These are phyloP conservation scores for Stramonita haemastoma DNA, from an alignment of 2,888 invertebrate species.

Conservation along the genomic window DNA sequence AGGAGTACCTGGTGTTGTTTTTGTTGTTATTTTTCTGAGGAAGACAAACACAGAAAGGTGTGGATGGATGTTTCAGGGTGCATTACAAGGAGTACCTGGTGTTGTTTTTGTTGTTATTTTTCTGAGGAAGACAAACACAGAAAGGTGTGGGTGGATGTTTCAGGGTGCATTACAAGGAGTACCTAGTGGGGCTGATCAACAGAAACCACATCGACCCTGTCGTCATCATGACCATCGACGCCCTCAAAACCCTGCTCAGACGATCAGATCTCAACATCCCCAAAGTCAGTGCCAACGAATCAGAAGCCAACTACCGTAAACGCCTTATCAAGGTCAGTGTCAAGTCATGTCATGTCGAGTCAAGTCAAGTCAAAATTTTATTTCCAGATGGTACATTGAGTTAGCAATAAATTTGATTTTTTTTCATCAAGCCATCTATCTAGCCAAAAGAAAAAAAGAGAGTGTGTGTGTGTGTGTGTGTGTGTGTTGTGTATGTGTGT, in stretches of 20 bases:
- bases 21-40: too few species aligned
- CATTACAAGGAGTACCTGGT: conserved; percentile 95
- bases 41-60: too few species aligned
- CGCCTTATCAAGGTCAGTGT: conserved; percentile 55
- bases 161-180: conserved; percentile 94
- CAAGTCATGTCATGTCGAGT: too few species aligned
- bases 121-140: conserved; percentile 83
- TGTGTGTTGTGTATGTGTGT: too few species aligned
- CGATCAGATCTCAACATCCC: conserved; percentile 58
- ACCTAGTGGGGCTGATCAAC: conserved; percentile 88
- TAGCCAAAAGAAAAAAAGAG: too few species aligned
- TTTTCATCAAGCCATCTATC: too few species aligned
- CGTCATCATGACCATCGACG: conserved; percentile 86
- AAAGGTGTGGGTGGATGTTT: conserved; percentile 63
- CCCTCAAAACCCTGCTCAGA: conserved; percentile 80
- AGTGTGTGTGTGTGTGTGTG: too few species aligned
- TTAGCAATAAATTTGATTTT: too few species aligned
- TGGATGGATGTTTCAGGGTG: conserved; percentile 83
- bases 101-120: too few species aligned
- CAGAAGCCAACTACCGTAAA: conserved; percentile 52
- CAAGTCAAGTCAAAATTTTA: too few species aligned
- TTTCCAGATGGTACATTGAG: too few species aligned
- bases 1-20: conserved; percentile 93
- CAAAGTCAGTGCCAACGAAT: conserved; percentile 52
- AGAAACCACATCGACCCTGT: conserved; percentile 86